phyloP scores from a whole-genome alignment of 2,113 vertebrate species.

The Electrona antarctica region DNA sequence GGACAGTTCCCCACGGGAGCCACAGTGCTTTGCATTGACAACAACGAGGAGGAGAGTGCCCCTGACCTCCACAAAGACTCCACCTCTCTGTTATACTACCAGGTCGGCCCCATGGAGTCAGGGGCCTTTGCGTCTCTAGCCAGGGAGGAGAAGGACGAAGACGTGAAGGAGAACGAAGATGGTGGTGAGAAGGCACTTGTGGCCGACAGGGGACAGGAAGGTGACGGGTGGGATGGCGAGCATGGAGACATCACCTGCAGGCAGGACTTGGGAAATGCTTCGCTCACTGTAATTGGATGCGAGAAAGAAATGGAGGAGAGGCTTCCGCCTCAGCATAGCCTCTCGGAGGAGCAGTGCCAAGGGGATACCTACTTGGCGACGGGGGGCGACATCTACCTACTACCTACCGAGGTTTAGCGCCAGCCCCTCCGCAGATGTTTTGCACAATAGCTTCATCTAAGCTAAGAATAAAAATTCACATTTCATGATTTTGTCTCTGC shows the following conservation, averaged over 20 bases:
- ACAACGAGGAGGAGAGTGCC: conserved; percentile 75
- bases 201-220: conserved; percentile 30
- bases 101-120: conserved; percentile 80
- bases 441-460: conserved; percentile 81
- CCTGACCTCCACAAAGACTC: conserved; percentile 81
- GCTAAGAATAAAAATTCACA: conserved; percentile 63
- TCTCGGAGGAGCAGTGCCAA: conserved; percentile 44
- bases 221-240: conserved; percentile 32
- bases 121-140: conserved; percentile 58
- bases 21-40: conserved; percentile 87
- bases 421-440: conserved; percentile 78
- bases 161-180: conserved; percentile 11
- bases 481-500: conserved; percentile 56
- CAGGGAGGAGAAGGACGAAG: conserved; percentile 50
- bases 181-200: conserved; percentile 18
- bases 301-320: conserved; percentile 23
- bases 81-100: conserved; percentile 85
- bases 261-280: conserved; percentile 45
- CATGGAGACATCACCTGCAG: conserved; percentile 43
- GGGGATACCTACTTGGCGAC: conserved; percentile 40
- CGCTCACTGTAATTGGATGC: conserved; percentile 34
- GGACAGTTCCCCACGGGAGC: conserved; percentile 85
- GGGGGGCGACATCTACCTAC: conserved; percentile 56
- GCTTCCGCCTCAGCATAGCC: conserved; percentile 38
- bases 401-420: conserved; percentile 71